phyloP scores from a whole-genome alignment of 2,797 vertebrate species.

The Hylomyscus alleni region DNA sequence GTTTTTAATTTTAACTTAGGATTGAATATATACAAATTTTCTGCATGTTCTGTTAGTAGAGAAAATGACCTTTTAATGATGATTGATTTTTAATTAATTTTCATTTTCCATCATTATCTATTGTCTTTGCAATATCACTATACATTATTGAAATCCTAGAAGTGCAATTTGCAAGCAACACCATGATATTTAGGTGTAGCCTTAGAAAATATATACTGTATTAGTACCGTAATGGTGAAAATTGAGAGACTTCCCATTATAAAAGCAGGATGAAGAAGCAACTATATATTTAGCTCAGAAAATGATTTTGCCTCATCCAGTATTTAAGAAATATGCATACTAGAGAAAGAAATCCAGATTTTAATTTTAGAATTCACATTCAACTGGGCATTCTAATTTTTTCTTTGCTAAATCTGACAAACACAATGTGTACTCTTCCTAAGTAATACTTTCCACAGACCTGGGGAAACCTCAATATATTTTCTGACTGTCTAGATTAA shows the following conservation, averaged over 20 bases:
- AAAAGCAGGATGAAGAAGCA: neutral
- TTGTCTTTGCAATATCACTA: neutral
- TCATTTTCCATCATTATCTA: neutral
- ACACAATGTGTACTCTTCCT: neutral
- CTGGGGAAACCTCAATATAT: neutral
- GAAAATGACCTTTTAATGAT: neutral
- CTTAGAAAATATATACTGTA: neutral
- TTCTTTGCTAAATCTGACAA: neutral
- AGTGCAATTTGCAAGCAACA: neutral
- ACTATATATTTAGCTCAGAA: neutral
- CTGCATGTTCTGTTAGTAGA: neutral
- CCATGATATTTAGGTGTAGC: neutral
- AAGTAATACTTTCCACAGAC: neutral
- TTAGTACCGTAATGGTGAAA: neutral
- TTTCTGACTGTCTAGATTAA: neutral
- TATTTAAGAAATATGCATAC: neutral
- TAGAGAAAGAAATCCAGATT: neutral
- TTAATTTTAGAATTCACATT: slow-evolving; percentile 31
- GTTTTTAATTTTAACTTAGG: neutral
- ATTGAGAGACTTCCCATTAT: neutral
- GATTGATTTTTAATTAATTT: neutral
- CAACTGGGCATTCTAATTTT: neutral
- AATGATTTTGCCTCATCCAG: neutral
- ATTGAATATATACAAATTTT: neutral
- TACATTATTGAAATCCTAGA: neutral